Base-by-base conservation (phyloP, 2,888 invertebrate species). In the Pristionchus japonicus region DNA sequence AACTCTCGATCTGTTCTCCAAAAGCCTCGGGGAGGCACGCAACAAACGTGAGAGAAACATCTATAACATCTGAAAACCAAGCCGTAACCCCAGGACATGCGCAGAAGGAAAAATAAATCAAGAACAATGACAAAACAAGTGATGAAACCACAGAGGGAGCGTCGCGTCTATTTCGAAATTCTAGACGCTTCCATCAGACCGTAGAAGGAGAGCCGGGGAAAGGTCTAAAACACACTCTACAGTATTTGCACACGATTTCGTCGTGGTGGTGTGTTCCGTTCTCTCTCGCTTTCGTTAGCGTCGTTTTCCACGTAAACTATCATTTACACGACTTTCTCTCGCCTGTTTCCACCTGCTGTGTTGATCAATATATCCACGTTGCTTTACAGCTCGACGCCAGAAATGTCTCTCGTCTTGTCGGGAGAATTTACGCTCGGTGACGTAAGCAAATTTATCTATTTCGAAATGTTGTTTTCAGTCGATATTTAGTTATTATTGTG, bases 1-100 rank as follows among this genome's bases (percentile, higher is more conserved):
- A 47, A 88, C 67, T 43, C 74, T 77, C 40, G 31, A 31, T 57
- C 87, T 67, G 47, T 87, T 87, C 31, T 80, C 77, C 87, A 87
- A 43, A 40, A 87, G 47, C 80, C 61, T 87, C 7, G 87, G 87
- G 27, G 61, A 40, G 61, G 77, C 77, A 20, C 80, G 15, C 34
- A 52, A 40, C 40, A 74, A 27, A 23, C 87, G 52, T 31, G 87
- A 80, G 52, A 80, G 31, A 49, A 52, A 80, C 87, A 87, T 87
- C 37, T 80, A 87, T 52, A 61, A 27, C 80, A 87, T 87, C 77
- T 87, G 80, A 80, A 87, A 27, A 47, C 34, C n/a, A 11, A 74
- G 64, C 15, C 1, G 31, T 61, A 17, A 20, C 64, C 43, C 64
- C 40, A 7, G n/a, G 43, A 34, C n/a, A 52, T n/a, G 82, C 23